These are phyloP conservation scores for Caenorhabditis becei DNA, from an alignment of 2,888 invertebrate genomes.

Conservation along the genomic window DNA sequence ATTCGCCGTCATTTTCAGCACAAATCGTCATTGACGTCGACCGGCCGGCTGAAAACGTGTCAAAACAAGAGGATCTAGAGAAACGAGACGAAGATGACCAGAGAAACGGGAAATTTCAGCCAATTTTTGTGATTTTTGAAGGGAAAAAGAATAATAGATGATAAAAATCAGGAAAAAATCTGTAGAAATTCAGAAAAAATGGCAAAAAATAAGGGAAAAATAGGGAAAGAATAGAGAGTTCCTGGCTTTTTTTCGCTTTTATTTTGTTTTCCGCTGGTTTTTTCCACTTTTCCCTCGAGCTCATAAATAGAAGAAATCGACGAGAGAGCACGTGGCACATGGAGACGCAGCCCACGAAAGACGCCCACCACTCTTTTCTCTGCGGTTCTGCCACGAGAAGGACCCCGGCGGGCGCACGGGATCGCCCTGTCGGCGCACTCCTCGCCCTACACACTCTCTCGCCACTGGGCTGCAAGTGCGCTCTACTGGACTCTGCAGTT, in stretches of 20 bases:
- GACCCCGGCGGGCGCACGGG: too few relatives aligned
- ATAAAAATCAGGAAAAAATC: background rate
- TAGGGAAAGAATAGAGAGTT: background rate
- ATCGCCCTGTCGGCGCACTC: background rate
- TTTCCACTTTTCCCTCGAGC: background rate
- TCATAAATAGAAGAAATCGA: conserved; percentile 5
- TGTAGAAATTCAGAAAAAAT: conserved; percentile 5
- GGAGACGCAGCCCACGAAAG: background rate
- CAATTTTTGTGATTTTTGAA: too few relatives aligned
- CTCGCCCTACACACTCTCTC: conserved; percentile 30
- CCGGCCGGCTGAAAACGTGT: background rate
- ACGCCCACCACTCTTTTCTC: too few relatives aligned
- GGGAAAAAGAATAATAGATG: background rate
- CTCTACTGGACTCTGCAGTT: conserved; percentile 25
- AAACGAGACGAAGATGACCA: background rate
- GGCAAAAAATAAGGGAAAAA: background rate
- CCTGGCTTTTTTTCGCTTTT: background rate
- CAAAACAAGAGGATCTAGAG: background rate
- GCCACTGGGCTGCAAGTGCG: conserved; percentile 11
- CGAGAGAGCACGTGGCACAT: background rate
- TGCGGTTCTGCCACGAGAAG: too few relatives aligned
- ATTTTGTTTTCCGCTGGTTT: background rate
- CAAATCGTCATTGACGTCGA: background rate
- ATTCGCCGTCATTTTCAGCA: background rate
- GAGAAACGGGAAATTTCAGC: background rate